A percentile compares a stretch with the other conserved stretches of the same genome.
These are phyloP conservation scores for Eilema depressum DNA, from an alignment of 2,888 invertebrate genomes.

Conservation along the genomic window DNA sequence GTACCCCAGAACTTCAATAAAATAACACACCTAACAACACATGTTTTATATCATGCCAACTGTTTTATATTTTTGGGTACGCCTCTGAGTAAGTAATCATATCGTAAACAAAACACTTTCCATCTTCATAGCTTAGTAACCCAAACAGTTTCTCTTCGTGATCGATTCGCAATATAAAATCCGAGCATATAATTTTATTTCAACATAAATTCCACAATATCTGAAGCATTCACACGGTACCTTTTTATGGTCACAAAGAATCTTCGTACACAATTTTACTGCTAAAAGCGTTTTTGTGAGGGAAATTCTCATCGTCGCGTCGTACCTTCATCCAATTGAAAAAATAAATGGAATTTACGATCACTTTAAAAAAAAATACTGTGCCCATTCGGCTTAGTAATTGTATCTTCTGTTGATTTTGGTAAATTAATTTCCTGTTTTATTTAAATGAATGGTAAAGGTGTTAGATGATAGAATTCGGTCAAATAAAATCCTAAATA, in stretches of 20 bases:
- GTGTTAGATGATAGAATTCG: constrained; percentile 2
- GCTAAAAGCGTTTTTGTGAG: constrained; percentile 73
- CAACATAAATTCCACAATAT: constrained; percentile 57
- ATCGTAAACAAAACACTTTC: not conserved
- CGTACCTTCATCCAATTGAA: constrained; percentile 67
- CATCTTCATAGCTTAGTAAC: not conserved
- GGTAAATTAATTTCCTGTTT: constrained; percentile 35
- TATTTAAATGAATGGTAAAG: not conserved
- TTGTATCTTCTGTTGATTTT: constrained; percentile 25
- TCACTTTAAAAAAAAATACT: constrained; percentile 50
- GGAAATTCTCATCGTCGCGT: constrained; percentile 60
- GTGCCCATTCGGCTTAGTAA: constrained; percentile 52
- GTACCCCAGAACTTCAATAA: not conserved
- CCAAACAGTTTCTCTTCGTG: constrained; percentile 15
- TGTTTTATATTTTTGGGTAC: not conserved
- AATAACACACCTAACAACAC: not conserved
- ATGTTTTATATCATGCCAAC: not conserved
- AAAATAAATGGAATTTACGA: constrained; percentile 73
- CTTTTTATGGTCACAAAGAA: constrained; percentile 69
- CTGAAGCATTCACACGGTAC: constrained; percentile 64
- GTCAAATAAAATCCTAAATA: not conserved
- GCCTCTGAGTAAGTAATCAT: not conserved
- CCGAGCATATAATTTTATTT: constrained; percentile 54
- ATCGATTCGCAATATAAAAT: constrained; percentile 57
- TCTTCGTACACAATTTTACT: constrained; percentile 68